These are phyloP conservation scores for Uromys caudimaculatus DNA, from an alignment of 2,797 vertebrate genomes.

Conservation along the genomic window DNA sequence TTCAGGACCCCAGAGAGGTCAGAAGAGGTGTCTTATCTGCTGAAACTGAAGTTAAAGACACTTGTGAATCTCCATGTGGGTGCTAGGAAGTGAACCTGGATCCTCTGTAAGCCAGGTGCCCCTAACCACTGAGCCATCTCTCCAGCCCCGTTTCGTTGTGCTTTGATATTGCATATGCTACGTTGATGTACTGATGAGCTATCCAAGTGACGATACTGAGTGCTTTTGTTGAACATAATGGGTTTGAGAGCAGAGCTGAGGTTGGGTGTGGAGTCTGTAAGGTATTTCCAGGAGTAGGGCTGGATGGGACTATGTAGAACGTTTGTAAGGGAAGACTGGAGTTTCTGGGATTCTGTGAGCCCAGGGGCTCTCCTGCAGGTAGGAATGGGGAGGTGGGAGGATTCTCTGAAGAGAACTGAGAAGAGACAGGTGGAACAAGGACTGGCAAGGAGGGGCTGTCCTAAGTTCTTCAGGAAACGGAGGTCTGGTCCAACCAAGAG, in stretches of 20 bases:
- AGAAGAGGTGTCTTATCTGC: neutral
- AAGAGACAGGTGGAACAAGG: neutral
- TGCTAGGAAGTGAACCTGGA: neutral
- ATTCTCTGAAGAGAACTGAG: neutral
- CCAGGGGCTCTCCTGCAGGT: neutral
- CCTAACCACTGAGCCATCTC: no score
- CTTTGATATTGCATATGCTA: neutral
- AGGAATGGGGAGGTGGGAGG: neutral
- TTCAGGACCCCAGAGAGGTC: neutral
- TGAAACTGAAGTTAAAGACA: neutral
- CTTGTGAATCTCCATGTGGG: neutral
- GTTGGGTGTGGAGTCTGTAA: neutral
- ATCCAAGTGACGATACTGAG: neutral
- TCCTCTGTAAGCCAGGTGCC: neutral
- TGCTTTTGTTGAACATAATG: neutral
- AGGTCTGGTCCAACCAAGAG: neutral
- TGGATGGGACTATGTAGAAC: neutral
- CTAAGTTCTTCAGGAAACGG: neutral
- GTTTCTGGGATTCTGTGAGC: neutral
- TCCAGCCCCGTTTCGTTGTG: neutral
- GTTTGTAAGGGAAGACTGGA: neutral
- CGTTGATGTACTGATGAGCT: neutral
- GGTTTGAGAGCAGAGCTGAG: constrained; percentile 8
- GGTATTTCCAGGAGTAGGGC: neutral
- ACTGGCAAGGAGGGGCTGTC: neutral